These are phyloP conservation scores for Mesembrinibis cayennensis DNA, from an alignment of 2,113 vertebrate genomes.

Conservation along the genomic window DNA sequence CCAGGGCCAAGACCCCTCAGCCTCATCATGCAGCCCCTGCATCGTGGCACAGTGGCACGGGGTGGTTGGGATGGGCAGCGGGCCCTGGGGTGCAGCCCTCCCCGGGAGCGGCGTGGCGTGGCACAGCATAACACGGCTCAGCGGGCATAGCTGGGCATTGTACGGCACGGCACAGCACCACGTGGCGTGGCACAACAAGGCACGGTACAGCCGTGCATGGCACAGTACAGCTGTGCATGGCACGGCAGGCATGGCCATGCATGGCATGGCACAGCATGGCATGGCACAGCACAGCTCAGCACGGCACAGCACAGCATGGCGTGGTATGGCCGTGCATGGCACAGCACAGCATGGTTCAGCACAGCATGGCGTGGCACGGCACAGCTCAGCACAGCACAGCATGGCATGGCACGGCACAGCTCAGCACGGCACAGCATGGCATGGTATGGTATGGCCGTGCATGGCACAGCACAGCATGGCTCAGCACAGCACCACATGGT, in stretches of 20 bases:
- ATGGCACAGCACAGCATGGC: accelerated
- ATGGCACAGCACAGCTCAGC: background rate
- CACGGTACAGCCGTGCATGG: too few relatives aligned
- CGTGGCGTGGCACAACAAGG: background rate
- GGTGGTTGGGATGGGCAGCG: accelerated
- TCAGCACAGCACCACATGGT: accelerated
- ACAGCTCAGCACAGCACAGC: background rate
- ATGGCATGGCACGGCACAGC: background rate
- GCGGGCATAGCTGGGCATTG: too few relatives aligned
- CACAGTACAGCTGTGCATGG: too few relatives aligned
- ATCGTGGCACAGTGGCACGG: accelerated
- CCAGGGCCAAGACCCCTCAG: background rate
- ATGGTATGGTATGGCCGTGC: background rate
- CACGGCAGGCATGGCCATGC: background rate
- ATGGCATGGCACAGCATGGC: background rate
- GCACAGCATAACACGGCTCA: too few relatives aligned
- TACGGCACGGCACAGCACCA: background rate
- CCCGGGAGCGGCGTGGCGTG: background rate
- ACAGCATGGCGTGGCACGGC: too few relatives aligned
- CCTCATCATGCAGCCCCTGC: accelerated
- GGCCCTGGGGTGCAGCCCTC: background rate
- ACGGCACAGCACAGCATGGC: background rate
- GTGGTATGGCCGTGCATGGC: background rate
- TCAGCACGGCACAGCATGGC: background rate
- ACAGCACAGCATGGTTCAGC: too few relatives aligned